phyloP scores from a whole-genome alignment of 64 coral and sea anemone genomes.

The Anthopleura sola region DNA sequence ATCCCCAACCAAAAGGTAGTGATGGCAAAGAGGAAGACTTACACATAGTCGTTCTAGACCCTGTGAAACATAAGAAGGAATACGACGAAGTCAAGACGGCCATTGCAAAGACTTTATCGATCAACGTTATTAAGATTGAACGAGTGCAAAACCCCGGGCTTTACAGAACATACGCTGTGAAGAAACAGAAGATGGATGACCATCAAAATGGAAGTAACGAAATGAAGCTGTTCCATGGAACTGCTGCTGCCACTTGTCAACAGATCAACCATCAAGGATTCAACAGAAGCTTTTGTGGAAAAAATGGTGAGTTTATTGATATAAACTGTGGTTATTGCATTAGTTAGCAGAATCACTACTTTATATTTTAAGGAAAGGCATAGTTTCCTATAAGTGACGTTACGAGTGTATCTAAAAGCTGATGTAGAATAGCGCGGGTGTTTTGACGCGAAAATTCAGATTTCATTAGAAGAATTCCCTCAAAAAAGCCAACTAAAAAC shows the following conservation, averaged over 20 bases:
- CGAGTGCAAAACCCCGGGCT: slow-evolving; percentile 75
- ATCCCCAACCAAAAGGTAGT: slow-evolving; percentile 48
- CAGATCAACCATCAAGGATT: slow-evolving; percentile 63
- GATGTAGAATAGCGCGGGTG: no score
- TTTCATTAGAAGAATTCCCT: no score
- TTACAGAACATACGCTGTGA: slow-evolving; percentile 33
- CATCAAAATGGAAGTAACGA: slow-evolving; percentile 69
- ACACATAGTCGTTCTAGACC: slow-evolving; percentile 47
- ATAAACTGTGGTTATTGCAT: not conserved
- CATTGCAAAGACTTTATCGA: not conserved
- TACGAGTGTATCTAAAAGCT: no score
- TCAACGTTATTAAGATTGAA: slow-evolving; percentile 51
- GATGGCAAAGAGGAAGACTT: slow-evolving; percentile 47
- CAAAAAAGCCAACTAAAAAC: no score
- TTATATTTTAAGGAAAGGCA: no score
- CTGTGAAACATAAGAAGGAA: slow-evolving; percentile 33
- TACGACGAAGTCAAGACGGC: slow-evolving; percentile 24
- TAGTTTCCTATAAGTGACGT: no score
- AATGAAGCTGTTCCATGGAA: slow-evolving; percentile 72
- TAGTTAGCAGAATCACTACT: no score
- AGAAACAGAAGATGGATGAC: slow-evolving; percentile 72
- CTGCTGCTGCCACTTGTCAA: not conserved
- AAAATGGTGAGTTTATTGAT: slow-evolving; percentile 39
- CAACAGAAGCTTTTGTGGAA: slow-evolving; percentile 68
- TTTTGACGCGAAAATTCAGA: no score